phyloP scores from a whole-genome alignment of 2,113 vertebrate species.

The Leucosticte australis region DNA sequence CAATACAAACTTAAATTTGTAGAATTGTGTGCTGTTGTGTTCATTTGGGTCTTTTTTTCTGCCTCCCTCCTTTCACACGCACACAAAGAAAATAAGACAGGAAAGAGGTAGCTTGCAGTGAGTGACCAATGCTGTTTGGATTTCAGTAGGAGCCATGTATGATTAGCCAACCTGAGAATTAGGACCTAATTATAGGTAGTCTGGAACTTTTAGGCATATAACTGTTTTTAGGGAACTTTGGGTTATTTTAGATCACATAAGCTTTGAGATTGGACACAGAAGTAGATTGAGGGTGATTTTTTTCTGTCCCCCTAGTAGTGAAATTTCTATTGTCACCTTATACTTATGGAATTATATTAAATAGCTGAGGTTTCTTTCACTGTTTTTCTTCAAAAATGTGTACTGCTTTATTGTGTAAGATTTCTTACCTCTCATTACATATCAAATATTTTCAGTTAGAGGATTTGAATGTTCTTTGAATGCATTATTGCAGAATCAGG shows the following conservation, averaged over 20 bases:
- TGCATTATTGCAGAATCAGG: background rate
- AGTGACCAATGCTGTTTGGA: background rate
- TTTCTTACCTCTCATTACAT: background rate
- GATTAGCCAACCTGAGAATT: background rate
- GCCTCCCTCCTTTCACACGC: background rate
- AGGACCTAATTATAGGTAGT: background rate
- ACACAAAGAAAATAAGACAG: background rate
- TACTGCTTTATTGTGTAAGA: background rate
- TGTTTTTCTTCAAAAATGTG: background rate
- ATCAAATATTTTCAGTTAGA: background rate
- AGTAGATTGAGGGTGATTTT: background rate
- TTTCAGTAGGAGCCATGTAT: background rate
- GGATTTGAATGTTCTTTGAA: background rate
- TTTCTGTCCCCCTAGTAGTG: background rate
- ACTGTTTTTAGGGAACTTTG: background rate
- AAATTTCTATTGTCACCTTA: background rate
- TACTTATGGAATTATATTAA: background rate
- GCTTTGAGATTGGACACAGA: background rate
- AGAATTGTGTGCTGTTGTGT: background rate
- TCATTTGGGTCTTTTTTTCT: background rate
- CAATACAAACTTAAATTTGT: background rate
- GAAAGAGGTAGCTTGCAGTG: background rate
- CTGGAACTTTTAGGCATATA: background rate
- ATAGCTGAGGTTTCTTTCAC: background rate
- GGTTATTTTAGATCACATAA: background rate